Percentiles rank a stretch among this genome's conserved stretches.
Conservation (phyloP, 2,113 vertebrate species). For the human (Homo sapiens) region DNA sequence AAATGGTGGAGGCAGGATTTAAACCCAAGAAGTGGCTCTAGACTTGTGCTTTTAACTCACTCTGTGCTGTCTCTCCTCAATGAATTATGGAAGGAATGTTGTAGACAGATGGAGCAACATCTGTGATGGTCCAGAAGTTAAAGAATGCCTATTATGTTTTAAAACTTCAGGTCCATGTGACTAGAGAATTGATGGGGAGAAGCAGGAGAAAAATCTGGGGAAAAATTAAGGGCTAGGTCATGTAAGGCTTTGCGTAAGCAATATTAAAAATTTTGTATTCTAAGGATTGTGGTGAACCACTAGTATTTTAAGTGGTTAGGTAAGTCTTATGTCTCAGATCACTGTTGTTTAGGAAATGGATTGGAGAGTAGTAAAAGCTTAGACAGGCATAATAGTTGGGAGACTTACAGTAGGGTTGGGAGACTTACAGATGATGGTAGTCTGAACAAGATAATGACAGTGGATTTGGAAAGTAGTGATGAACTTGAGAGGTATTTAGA, state of each 20-base stretch:
- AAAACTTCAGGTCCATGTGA: background rate
- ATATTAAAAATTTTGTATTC: background rate
- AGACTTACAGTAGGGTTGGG: background rate
- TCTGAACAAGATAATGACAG: background rate
- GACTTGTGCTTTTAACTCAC: background rate
- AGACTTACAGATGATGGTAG: background rate
- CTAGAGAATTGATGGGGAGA: background rate
- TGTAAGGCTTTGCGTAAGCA: background rate
- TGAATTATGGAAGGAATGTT: background rate
- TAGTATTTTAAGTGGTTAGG: background rate
- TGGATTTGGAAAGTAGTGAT: background rate
- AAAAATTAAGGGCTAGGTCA: background rate
- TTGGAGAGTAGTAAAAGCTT: background rate
- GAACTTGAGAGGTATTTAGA: background rate
- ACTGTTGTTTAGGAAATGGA: background rate
- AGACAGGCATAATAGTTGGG: background rate
- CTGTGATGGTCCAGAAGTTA: background rate
- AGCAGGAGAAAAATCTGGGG: background rate
- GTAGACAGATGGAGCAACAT: background rate
- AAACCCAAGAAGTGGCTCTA: conserved; percentile 28
- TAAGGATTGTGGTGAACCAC: background rate
- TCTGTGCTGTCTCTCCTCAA: background rate
- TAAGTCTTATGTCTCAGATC: background rate
- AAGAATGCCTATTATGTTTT: background rate
- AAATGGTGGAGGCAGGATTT: background rate